Conservation (phyloP, 2,113 vertebrate genomes). For the Corythornis madagascariensis region DNA sequence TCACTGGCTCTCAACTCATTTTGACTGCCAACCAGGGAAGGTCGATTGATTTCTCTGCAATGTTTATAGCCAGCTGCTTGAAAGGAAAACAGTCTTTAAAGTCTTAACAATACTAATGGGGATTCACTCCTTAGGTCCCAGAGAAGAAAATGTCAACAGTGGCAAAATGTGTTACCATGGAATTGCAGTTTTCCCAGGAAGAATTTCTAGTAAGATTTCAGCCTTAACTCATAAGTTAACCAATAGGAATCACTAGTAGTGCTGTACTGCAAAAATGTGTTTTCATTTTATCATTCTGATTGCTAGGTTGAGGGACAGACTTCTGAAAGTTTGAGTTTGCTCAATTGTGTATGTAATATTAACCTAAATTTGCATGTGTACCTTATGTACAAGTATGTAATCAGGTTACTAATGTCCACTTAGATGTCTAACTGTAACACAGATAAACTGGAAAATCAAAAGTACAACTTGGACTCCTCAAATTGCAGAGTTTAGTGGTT, state of each 20-base stretch:
- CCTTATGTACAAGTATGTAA: background rate
- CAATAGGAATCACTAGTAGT: background rate
- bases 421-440: background rate
- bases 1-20: background rate
- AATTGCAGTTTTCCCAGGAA: background rate
- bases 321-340: background rate
- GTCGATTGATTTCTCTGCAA: background rate
- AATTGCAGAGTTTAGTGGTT: fast-evolving
- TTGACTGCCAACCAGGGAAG: background rate
- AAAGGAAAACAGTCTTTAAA: constrained; percentile 5
- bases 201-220: background rate
- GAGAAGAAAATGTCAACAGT: background rate
- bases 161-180: fast-evolving
- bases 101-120: background rate
- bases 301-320: background rate
- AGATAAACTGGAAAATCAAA: background rate
- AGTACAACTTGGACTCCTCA: background rate
- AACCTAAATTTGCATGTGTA: background rate
- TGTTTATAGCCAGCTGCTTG: constrained; percentile 7
- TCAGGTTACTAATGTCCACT: background rate
- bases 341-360: too few species aligned
- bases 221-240: background rate
- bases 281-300: background rate
- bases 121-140: background rate
- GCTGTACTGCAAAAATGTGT: background rate